Evolutionary conservation across 2,888 invertebrate genomes (phyloP).

Genomic region (Caenorhabditis panamensis): DNA sequence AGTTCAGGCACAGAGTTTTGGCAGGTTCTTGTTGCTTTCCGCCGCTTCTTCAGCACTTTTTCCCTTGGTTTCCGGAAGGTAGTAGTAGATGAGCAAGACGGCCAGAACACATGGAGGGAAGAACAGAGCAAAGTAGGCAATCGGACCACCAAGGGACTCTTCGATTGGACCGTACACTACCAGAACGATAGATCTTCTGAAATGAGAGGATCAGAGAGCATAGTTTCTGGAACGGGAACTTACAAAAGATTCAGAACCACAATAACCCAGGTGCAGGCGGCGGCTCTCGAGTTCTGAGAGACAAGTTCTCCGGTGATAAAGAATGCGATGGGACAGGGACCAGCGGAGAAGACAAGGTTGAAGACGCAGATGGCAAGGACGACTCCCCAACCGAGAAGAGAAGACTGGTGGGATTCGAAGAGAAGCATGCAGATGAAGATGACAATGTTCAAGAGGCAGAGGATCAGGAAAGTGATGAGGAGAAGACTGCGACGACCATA

Average conservation of each 20-base stretch:
- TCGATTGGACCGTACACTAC: slow-evolving; percentile 45
- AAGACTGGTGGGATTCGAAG: slow-evolving; percentile 45
- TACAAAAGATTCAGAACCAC: slow-evolving; percentile 36
- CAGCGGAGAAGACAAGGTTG: slow-evolving; percentile 51
- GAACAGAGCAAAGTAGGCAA: slow-evolving; percentile 46
- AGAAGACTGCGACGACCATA: slow-evolving; percentile 55
- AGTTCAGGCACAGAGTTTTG: slow-evolving; percentile 8
- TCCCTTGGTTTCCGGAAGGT: slow-evolving; percentile 59
- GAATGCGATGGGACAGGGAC: slow-evolving; percentile 51
- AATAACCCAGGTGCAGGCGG: slow-evolving; percentile 50
- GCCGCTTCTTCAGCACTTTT: slow-evolving; percentile 40
- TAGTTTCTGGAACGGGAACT: slow-evolving; percentile 2
- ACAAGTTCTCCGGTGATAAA: slow-evolving; percentile 59
- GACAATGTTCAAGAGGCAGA: slow-evolving; percentile 57
- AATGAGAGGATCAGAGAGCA: slow-evolving; percentile 2
- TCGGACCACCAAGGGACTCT: slow-evolving; percentile 36
- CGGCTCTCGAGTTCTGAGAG: slow-evolving; percentile 38
- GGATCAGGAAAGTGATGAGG: slow-evolving; percentile 31
- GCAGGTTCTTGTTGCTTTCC: background rate
- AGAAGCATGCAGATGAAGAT: slow-evolving; percentile 66
- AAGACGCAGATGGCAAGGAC: slow-evolving; percentile 50
- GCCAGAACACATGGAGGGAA: slow-evolving; percentile 45
- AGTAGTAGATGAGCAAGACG: slow-evolving; percentile 44
- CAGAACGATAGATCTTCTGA: slow-evolving; percentile 50
- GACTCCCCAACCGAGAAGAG: slow-evolving; percentile 39